phyloP scores from a whole-genome alignment of 1,140 invertebrate species.

The Anadara kagoshimensis region DNA sequence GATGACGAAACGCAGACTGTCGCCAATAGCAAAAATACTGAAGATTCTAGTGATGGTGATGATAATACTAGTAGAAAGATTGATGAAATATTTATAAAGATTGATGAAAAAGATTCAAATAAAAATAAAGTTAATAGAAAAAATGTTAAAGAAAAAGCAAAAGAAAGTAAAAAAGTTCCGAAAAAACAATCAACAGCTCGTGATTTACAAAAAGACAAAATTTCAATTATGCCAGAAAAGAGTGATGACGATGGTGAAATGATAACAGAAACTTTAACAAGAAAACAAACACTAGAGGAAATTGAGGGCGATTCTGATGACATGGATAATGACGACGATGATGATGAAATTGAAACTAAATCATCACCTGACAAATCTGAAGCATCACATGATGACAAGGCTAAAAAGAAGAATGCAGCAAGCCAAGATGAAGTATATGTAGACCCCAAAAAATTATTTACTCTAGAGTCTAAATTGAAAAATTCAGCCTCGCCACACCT shows the following conservation, averaged over 20 bases:
- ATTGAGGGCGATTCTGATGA: no score
- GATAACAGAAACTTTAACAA: slow-evolving; percentile 32
- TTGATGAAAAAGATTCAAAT: slow-evolving; percentile 8
- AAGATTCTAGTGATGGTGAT: not conserved
- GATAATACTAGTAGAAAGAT: slow-evolving; percentile 16
- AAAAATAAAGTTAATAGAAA: slow-evolving; percentile 8
- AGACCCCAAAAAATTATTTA: slow-evolving; percentile 62
- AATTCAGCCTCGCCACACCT: slow-evolving; percentile 20
- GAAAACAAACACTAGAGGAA: slow-evolving; percentile 57
- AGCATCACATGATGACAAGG: slow-evolving; percentile 10
- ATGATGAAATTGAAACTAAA: slow-evolving; percentile 7
- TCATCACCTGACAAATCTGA: slow-evolving; percentile 10
- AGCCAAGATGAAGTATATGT: slow-evolving; percentile 48
- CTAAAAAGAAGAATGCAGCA: not conserved
- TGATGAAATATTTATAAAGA: slow-evolving; percentile 28
- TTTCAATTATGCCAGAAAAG: not conserved
- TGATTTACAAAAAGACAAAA: slow-evolving; percentile 15
- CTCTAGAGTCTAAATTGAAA: slow-evolving; percentile 53
- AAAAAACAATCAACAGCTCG: slow-evolving; percentile 27
- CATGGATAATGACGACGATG: slow-evolving; percentile 7
- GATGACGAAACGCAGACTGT: slow-evolving; percentile 38
- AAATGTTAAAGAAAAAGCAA: slow-evolving; percentile 2
- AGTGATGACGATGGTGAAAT: slow-evolving; percentile 23
- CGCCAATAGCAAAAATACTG: not conserved
- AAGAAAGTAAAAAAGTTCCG: slow-evolving; percentile 40